Base-by-base conservation (phyloP, 2,888 invertebrate species). In the Scaptomyza tumidula region DNA sequence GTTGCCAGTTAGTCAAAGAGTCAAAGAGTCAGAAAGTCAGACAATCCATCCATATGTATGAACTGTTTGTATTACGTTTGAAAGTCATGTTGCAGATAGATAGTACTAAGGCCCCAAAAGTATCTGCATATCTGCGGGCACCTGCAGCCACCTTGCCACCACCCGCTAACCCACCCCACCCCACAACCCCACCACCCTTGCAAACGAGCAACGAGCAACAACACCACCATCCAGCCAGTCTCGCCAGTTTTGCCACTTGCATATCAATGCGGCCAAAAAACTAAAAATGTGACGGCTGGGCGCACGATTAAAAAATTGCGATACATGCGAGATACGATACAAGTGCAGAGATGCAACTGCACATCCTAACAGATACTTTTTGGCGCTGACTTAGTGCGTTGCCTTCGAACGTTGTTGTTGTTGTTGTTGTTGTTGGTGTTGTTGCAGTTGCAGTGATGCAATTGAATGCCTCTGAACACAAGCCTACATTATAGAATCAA, bases 21-120 rank as follows among this genome's bases (percentile, higher is more conserved):
- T 11, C 68, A 55, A 69, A 48, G 44, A 14, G 46, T 3, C 49
- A 16, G 49, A 54, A 39, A 5, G 59, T 29, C 39, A 45, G 63
- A 43, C 65, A 39, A 72, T 68, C 62, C 85, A 84, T 82, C 78
- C 84, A 80, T 84, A 83, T 84, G 85, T 78, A 84, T 84, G 79
- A 85, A 63, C 80, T 84, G 84, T 84, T 86, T 84, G 84, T 83
- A 80, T 83, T 80, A 86, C 83, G 85, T 85, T 84, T 84, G 85
- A 84, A 84, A 84, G 86, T 86, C 84, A 86, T 84, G 85, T 84
- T 84, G 83, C 73, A 78, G 76, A 71, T 76, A 77, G 19, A 19
- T 19, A 19, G 19, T 31, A 31, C 59, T 67, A 46, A 49, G 62
- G 57, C 37, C 48, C 48, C 56, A 61, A 66, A 78, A 65, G 69